phyloP scores from a whole-genome alignment of 2,113 vertebrate species.

The Symphodus melops region DNA sequence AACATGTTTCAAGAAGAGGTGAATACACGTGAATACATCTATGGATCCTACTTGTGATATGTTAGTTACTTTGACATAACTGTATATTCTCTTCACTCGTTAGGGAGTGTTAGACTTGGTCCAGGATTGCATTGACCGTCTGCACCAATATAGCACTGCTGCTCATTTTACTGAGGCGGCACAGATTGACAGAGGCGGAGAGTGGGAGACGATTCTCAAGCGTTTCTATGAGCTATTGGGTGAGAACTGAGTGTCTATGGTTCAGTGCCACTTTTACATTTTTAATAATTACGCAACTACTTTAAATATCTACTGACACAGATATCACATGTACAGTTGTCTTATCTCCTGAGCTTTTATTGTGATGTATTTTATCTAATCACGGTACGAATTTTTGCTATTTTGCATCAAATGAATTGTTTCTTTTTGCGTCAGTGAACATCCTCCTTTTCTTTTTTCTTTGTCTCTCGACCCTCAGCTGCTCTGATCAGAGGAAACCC shows the following conservation, averaged over 20 bases:
- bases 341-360: background rate
- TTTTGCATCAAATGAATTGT: background rate
- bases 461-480: slow-evolving; percentile 74
- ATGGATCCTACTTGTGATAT: background rate
- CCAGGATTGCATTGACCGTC: slow-evolving; percentile 92
- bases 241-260: slow-evolving; percentile 75
- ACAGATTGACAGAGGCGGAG: slow-evolving; percentile 86
- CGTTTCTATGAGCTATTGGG: slow-evolving; percentile 92
- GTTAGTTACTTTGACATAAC: background rate
- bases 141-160: slow-evolving; percentile 88
- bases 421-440: background rate
- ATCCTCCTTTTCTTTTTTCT: background rate
- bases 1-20: slow-evolving; percentile 98
- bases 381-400: background rate
- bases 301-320: background rate
- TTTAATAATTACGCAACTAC: background rate
- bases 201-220: slow-evolving; percentile 89
- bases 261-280: background rate
- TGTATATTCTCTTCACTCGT: slow-evolving; percentile 4
- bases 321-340: background rate
- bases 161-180: slow-evolving; percentile 88
- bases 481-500: slow-evolving; percentile 92
- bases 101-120: slow-evolving; percentile 94
- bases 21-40: slow-evolving; percentile 10
- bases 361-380: background rate